Evolutionary conservation across 2,113 vertebrate species (phyloP).

Genomic region (Deroptyus accipitrinus): DNA sequence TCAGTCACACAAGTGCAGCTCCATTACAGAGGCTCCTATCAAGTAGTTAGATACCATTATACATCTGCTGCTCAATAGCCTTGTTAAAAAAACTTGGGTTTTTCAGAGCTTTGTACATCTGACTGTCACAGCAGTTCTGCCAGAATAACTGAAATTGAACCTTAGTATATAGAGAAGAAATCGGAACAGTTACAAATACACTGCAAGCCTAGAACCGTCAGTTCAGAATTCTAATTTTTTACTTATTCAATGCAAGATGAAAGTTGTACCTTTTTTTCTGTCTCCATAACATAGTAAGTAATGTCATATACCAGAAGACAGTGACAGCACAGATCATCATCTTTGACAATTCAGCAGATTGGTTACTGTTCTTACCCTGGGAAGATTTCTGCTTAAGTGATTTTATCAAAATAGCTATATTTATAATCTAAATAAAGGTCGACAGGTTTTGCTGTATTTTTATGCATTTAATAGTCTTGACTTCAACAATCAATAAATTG

Average conservation of each 20-base stretch:
- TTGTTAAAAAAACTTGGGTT: neutral
- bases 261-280: neutral
- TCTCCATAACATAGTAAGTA: neutral
- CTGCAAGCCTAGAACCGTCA: slow-evolving; percentile 25
- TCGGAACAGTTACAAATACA: neutral
- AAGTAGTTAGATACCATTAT: neutral
- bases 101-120: neutral
- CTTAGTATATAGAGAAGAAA: neutral
- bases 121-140: neutral
- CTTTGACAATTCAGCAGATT: neutral
- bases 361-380: neutral
- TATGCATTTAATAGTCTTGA: neutral
- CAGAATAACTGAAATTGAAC: neutral
- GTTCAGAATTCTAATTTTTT: neutral
- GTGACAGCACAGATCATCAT: neutral
- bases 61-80: neutral
- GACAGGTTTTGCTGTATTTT: neutral
- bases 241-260: neutral
- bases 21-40: neutral
- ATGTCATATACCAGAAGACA: neutral
- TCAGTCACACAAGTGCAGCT: neutral
- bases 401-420: neutral
- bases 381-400: neutral
- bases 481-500: neutral
- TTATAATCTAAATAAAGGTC: neutral